phyloP scores from a whole-genome alignment of 2,888 invertebrate genomes.

The Caenorhabditis japonica region DNA sequence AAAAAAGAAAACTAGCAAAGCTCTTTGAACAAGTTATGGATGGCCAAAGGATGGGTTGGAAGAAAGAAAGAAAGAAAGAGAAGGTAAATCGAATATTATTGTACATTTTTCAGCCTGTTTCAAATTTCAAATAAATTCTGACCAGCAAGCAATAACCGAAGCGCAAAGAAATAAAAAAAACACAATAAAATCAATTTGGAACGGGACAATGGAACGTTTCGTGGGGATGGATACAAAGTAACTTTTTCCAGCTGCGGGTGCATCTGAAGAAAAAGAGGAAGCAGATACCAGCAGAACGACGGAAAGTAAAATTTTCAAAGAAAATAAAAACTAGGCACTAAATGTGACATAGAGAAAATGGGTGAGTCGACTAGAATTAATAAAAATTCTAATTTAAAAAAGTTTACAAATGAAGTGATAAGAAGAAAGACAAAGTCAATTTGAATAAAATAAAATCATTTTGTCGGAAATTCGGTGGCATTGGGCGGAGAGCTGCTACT shows the following conservation, averaged over 20 bases:
- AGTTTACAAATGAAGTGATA: conserved; percentile 36
- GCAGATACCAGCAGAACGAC: conserved; percentile 16
- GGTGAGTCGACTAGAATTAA: conserved; percentile 18
- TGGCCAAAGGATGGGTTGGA: conserved; percentile 14
- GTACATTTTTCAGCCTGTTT: conserved; percentile 21
- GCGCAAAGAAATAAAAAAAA: no score
- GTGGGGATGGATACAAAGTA: conserved; percentile 19
- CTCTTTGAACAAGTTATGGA: conserved; percentile 24
- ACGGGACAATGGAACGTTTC: conserved; percentile 8
- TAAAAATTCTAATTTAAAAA: background rate
- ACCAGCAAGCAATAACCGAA: conserved; percentile 39
- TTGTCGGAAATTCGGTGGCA: conserved; percentile 1
- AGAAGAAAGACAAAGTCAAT: background rate
- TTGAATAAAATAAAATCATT: background rate
- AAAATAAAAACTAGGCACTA: conserved; percentile 18
- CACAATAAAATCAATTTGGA: background rate
- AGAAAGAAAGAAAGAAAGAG: background rate
- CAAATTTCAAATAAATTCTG: conserved; percentile 12
- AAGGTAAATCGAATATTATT: conserved; percentile 3
- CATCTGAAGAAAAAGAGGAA: conserved; percentile 1
- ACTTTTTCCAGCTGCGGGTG: no score
- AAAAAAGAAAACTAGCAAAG: conserved; percentile 43
- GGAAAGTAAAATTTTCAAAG: no score
- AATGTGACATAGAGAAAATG: conserved; percentile 19
- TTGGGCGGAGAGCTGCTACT: background rate